Percentiles rank a stretch among this genome's conserved stretches.
phyloP scores from a whole-genome alignment of 2,888 invertebrate species.

The Cremastobaeus sp. region DNA sequence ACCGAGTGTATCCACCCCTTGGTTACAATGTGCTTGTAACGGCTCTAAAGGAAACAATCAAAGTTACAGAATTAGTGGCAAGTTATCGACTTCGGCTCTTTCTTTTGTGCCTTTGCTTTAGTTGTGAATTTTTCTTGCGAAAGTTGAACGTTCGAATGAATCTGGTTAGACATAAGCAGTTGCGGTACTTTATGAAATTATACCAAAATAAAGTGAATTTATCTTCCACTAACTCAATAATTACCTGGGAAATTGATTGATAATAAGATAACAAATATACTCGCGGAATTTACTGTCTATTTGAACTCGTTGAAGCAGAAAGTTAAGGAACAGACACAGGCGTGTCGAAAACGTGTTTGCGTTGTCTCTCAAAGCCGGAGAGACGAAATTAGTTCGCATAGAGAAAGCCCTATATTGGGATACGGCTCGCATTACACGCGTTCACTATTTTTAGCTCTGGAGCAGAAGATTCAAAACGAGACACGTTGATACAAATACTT shows the following conservation, averaged over 20 bases:
- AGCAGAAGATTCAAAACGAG: slow-evolving; percentile 51
- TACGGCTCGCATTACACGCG: slow-evolving; percentile 74
- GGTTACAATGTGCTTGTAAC: slow-evolving; percentile 15
- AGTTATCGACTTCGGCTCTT: neutral
- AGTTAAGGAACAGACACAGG: slow-evolving; percentile 44
- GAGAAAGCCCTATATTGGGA: slow-evolving; percentile 77
- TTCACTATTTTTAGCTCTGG: slow-evolving; percentile 64
- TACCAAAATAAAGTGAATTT: neutral
- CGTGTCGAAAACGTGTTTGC: slow-evolving; percentile 53
- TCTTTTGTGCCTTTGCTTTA: slow-evolving; percentile 19
- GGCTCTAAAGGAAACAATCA: slow-evolving; percentile 38
- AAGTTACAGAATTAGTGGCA: neutral
- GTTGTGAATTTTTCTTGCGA: neutral
- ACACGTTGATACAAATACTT: slow-evolving; percentile 38
- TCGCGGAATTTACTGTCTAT: slow-evolving; percentile 20
- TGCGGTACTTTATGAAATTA: no score
- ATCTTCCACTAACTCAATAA: slow-evolving; percentile 1
- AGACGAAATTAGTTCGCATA: slow-evolving; percentile 71
- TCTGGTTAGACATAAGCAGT: no score
- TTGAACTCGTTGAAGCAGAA: slow-evolving; percentile 44
- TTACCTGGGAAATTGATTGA: slow-evolving; percentile 22
- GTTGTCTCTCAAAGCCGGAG: slow-evolving; percentile 47
- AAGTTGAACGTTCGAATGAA: no score
- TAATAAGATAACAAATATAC: slow-evolving; percentile 15
- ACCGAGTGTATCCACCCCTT: slow-evolving; percentile 56